phyloP scores from a whole-genome alignment of 2,888 invertebrate genomes.

The Fragum fragum region DNA sequence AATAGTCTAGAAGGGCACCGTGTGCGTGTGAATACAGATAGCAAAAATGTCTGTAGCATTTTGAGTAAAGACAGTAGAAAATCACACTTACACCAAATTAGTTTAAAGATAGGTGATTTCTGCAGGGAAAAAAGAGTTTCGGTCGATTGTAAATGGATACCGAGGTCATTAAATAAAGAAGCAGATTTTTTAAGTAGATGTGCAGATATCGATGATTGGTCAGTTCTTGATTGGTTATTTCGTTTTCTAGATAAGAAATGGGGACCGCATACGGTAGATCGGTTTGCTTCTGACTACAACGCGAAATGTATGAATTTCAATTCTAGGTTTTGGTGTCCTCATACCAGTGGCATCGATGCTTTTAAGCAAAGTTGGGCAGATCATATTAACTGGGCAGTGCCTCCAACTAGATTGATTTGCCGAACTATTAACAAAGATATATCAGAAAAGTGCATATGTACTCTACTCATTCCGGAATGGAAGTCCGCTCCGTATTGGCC shows the following conservation, averaged over 20 bases:
- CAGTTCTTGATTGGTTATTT: conserved; percentile 47
- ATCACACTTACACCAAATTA: conserved; percentile 50
- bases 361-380: no score
- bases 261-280: conserved; percentile 52
- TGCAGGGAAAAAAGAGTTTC: conserved; percentile 40
- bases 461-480: conserved; percentile 38
- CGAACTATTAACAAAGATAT: conserved; percentile 29
- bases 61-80: conserved; percentile 46
- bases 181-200: conserved; percentile 59
- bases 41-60: conserved; percentile 52
- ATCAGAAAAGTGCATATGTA: conserved; percentile 18
- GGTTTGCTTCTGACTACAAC: conserved; percentile 52
- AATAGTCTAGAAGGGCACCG: conserved; percentile 36
- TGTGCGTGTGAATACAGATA: conserved; percentile 46
- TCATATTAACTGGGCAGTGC: conserved; percentile 37
- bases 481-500: conserved; percentile 39
- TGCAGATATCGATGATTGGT: conserved; percentile 55
- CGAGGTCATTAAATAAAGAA: conserved; percentile 41
- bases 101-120: conserved; percentile 37
- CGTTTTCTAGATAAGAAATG: conserved; percentile 42
- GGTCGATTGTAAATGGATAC: conserved; percentile 56
- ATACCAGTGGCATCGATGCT: no score
- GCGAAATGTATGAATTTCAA: conserved; percentile 50
- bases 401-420: conserved; percentile 35
- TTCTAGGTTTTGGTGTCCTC: no score